Evolutionary conservation across 1,140 invertebrate genomes (phyloP).

Genomic region (Drosophila santomea): DNA sequence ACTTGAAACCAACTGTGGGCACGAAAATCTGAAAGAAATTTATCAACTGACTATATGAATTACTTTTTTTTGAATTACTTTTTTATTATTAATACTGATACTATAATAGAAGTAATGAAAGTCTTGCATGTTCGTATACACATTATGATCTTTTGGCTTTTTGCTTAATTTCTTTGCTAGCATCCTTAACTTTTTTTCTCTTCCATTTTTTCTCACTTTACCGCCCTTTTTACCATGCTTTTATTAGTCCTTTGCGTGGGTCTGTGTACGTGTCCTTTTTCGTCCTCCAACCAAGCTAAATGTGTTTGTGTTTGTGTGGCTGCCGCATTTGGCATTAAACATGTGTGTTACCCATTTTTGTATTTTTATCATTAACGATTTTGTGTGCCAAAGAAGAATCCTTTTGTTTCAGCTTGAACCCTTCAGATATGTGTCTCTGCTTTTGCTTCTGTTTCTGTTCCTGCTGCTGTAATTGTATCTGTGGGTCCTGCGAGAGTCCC

Average conservation of each 20-base stretch:
- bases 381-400: slow-evolving; percentile 68
- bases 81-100: too few relatives aligned
- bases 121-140: too few relatives aligned
- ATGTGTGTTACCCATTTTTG: slow-evolving; percentile 47
- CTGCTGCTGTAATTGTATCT: slow-evolving; percentile 38
- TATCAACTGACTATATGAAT: not conserved
- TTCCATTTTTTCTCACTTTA: not conserved
- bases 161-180: not conserved
- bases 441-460: slow-evolving; percentile 17
- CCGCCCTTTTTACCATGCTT: slow-evolving; percentile 1
- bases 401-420: slow-evolving; percentile 67
- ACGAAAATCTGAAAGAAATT: not conserved
- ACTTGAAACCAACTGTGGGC: not conserved
- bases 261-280: slow-evolving; percentile 54
- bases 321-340: slow-evolving; percentile 65
- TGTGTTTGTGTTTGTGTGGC: slow-evolving; percentile 38
- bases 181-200: slow-evolving; percentile 5
- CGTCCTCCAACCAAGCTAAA: slow-evolving; percentile 40
- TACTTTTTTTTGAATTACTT: too few relatives aligned
- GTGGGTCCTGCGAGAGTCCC: slow-evolving; percentile 57
- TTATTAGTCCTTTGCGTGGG: slow-evolving; percentile 6
- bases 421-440: slow-evolving; percentile 64
- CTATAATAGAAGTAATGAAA: too few relatives aligned
- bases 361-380: slow-evolving; percentile 71
- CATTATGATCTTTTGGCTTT: too few relatives aligned